A percentile compares a stretch with the other conserved stretches of the same genome.
phyloP scores from a whole-genome alignment of 2,113 vertebrate genomes.

The Cranoglanis bouderius region DNA sequence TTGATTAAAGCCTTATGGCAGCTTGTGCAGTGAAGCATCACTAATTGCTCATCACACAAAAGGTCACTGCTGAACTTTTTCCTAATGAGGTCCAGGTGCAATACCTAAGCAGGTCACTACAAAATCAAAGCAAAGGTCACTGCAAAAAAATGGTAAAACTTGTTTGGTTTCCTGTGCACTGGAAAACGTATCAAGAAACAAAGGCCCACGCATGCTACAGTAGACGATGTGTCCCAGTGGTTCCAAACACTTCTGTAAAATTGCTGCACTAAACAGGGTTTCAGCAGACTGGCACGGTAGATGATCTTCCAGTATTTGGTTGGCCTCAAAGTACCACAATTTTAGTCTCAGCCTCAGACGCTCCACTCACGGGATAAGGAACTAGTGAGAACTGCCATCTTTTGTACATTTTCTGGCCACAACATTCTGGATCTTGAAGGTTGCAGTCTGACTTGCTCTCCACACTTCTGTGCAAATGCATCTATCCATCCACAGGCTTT shows the following conservation, averaged over 20 bases:
- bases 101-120: background rate
- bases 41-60: background rate
- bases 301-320: background rate
- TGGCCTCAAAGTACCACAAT: background rate
- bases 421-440: background rate
- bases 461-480: background rate
- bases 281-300: background rate
- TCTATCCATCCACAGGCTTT: background rate
- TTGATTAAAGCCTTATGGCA: background rate
- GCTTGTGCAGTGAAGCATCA: background rate
- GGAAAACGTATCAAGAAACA: background rate
- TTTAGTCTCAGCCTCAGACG: background rate
- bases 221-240: background rate
- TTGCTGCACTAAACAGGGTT: background rate
- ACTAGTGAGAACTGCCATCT: background rate
- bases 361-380: background rate
- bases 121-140: conserved; percentile 6
- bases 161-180: background rate
- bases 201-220: background rate
- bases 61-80: background rate
- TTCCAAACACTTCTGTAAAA: background rate
- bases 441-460: background rate
- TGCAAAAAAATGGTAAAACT: background rate
- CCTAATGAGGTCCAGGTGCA: background rate
- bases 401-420: background rate